phyloP scores from a whole-genome alignment of 2,113 vertebrate genomes.

The Hyla sarda region DNA sequence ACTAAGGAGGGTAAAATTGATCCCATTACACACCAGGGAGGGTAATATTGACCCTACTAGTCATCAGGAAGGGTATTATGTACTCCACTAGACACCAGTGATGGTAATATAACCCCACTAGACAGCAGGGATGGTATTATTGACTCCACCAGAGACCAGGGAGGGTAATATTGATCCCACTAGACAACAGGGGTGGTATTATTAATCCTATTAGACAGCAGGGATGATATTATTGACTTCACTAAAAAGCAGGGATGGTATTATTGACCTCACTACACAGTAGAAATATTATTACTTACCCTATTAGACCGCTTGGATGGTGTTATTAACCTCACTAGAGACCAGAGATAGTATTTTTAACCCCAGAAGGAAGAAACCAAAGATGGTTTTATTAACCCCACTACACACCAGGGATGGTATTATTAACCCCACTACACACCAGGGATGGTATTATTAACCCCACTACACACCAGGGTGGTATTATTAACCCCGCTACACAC shows the following conservation, averaged over 20 bases:
- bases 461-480: no score
- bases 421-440: no score
- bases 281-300: background rate
- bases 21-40: background rate
- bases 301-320: background rate
- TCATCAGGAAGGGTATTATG: background rate
- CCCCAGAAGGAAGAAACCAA: no score
- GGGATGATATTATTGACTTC: background rate
- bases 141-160: background rate
- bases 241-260: background rate
- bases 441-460: no score
- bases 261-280: background rate
- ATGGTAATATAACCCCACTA: background rate
- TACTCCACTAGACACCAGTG: background rate
- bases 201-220: background rate
- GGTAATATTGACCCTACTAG: background rate
- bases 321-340: no score
- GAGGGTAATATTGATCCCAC: background rate
- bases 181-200: background rate
- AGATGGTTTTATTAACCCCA: no score
- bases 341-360: no score
- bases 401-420: no score
- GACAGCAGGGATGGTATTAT: background rate
- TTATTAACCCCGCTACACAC: no score
- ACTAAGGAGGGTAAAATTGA: no score